phyloP scores from a whole-genome alignment of 1,140 invertebrate species.

The Odontomachus brunneus region DNA sequence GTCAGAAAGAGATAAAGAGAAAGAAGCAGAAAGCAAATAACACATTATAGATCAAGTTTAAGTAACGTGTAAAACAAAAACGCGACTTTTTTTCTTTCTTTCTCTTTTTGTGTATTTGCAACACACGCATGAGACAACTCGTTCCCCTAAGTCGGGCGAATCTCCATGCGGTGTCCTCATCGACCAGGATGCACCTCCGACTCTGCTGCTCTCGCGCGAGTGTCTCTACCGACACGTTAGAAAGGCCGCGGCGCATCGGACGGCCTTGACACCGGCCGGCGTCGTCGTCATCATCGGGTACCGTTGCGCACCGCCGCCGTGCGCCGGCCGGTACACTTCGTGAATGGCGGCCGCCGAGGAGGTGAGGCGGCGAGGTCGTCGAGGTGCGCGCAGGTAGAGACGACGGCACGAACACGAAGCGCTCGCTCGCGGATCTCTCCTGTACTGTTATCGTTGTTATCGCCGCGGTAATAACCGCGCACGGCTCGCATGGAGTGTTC shows the following conservation, averaged over 20 bases:
- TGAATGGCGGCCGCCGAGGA: slow-evolving; percentile 45
- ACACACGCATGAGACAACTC: too few species aligned
- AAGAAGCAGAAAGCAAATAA: too few species aligned
- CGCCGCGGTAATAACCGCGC: not conserved
- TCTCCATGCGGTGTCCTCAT: too few species aligned
- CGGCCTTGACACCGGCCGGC: slow-evolving; percentile 55
- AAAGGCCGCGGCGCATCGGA: slow-evolving; percentile 38
- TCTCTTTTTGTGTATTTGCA: too few species aligned
- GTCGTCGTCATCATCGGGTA: slow-evolving; percentile 66
- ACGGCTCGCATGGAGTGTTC: too few species aligned
- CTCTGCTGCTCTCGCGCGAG: not conserved
- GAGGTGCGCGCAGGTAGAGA: slow-evolving; percentile 39
- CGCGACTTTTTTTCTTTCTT: too few species aligned
- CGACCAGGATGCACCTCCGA: not conserved
- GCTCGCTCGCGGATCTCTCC: not conserved
- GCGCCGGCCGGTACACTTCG: slow-evolving; percentile 56
- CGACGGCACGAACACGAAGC: not conserved
- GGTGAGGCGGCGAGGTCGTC: slow-evolving; percentile 15
- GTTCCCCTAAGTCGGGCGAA: not conserved
- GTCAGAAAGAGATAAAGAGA: too few species aligned
- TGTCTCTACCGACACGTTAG: slow-evolving; percentile 33
- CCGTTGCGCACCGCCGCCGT: slow-evolving; percentile 44
- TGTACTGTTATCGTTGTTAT: not conserved
- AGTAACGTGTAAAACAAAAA: too few species aligned
- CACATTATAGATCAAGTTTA: too few species aligned